Evolutionary conservation across 2,888 invertebrate species (phyloP), one percentile per base, ranked within the genome.

Genomic region (Abrostola tripartita): DNA sequence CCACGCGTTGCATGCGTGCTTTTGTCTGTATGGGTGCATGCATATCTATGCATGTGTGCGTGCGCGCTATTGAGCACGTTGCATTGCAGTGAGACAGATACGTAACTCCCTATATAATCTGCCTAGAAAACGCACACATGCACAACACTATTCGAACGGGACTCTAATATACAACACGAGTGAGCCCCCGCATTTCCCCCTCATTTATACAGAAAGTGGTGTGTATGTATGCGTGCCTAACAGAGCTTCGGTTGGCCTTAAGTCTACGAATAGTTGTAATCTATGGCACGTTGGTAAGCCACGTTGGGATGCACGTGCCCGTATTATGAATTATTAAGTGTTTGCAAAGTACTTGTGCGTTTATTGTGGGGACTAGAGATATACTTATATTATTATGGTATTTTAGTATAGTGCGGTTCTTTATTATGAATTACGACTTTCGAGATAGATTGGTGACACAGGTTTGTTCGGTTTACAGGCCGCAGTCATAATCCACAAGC

Each of bases 241-340:
- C 14, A 14, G 14, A 14, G 14, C 12, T 44, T 14, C 12, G 7
- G 7, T 14, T 14, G 14, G 44, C 6, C 12, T 5, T 47, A 14
- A 47, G 44, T 47, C 14, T 47, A 9, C 5, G 14, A 9, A 9
- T 47, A 14, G 8, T 47, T 47, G 44, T 24, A 9, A 47, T 47
- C 44, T 24, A 24, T 4, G 24, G 53, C 71, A 76, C 69, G 78
- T 73, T 63, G 57, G 5, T 0, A 11, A 40, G 8, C 24, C 78
- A 78, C 75, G 78, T 74, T 69, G 52, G 54, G n/a, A n/a, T 11
- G 11, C 70, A 74, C 78, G 78, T 78, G 78, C 14, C 8, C 9
- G 11, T 57, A 59, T 66, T 62, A 63, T 40, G 42, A 11, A 47
- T n/a, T n/a, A 47, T 73, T 54, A 47, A 54, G 51, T 76, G 55